A percentile compares a stretch with the other conserved stretches of the same genome.
These are phyloP conservation scores for Thamnophis elegans DNA, from an alignment of 2,797 vertebrate species.

Conservation along the genomic window DNA sequence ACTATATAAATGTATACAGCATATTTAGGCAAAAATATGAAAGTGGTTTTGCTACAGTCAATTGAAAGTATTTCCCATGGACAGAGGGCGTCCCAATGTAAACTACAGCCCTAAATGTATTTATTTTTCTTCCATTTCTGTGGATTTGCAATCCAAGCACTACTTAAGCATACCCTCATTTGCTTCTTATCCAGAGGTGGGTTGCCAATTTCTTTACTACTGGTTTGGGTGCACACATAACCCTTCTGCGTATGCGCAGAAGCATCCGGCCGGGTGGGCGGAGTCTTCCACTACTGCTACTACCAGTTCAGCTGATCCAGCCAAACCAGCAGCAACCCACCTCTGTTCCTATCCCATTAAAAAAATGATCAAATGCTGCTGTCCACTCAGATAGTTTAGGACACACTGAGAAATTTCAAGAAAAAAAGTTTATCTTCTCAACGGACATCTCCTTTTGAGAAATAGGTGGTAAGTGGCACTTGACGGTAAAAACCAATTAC, in stretches of 20 bases:
- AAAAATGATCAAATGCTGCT: neutral
- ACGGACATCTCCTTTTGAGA: neutral
- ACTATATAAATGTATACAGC: neutral
- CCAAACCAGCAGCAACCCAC: too few species aligned
- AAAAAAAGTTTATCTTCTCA: neutral
- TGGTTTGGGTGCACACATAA: too few species aligned
- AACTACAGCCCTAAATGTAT: neutral
- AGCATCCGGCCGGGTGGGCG: too few species aligned
- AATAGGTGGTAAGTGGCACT: neutral
- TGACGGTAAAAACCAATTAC: neutral
- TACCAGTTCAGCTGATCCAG: too few species aligned
- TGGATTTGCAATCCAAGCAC: neutral
- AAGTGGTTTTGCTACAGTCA: neutral
- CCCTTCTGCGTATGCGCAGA: too few species aligned
- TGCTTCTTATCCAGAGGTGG: neutral
- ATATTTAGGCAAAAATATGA: neutral
- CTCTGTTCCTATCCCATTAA: neutral
- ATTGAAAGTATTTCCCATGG: neutral
- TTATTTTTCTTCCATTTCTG: neutral
- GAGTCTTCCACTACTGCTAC: too few species aligned
- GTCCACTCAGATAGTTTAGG: neutral
- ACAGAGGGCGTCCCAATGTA: neutral
- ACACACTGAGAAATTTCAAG: neutral
- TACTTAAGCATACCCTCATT: neutral
- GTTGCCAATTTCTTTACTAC: too few species aligned